Evolutionary conservation across 2,888 invertebrate genomes (phyloP).

Genomic region (Lithodes maja): DNA sequence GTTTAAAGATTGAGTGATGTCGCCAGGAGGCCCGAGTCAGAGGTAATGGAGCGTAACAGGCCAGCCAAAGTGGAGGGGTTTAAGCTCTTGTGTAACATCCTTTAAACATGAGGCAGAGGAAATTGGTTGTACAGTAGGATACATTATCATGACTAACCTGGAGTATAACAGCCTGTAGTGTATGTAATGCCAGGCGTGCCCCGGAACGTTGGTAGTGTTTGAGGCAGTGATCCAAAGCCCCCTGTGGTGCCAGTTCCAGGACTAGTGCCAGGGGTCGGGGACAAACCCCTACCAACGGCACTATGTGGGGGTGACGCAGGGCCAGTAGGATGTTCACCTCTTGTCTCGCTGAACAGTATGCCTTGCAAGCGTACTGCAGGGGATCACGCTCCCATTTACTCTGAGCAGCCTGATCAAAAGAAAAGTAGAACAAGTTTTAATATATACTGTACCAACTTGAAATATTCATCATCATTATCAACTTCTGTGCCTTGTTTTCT

Average conservation of each 20-base stretch:
- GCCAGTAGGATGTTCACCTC: slow-evolving; percentile 91
- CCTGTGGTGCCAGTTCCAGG: slow-evolving; percentile 92
- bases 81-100: too few relatives aligned
- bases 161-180: slow-evolving; percentile 88
- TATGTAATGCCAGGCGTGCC: slow-evolving; percentile 85
- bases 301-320: slow-evolving; percentile 92
- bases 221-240: slow-evolving; percentile 89
- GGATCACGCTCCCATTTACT: slow-evolving; percentile 97
- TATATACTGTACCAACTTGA: neutral
- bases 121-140: too few relatives aligned
- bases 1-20: too few relatives aligned
- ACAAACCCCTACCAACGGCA: slow-evolving; percentile 92
- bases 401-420: slow-evolving; percentile 79
- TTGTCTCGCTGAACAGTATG: slow-evolving; percentile 96
- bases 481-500: too few relatives aligned
- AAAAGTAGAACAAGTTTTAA: too few relatives aligned
- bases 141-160: slow-evolving; percentile 78
- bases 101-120: too few relatives aligned
- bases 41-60: too few relatives aligned
- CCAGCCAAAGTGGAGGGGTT: too few relatives aligned
- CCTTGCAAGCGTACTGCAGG: slow-evolving; percentile 92
- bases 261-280: slow-evolving; percentile 91
- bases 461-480: too few relatives aligned
- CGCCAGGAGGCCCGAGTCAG: too few relatives aligned
- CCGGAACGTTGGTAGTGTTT: slow-evolving; percentile 91